Base-by-base conservation (phyloP, 2,113 vertebrate genomes). In the Semnornis frantzii region DNA sequence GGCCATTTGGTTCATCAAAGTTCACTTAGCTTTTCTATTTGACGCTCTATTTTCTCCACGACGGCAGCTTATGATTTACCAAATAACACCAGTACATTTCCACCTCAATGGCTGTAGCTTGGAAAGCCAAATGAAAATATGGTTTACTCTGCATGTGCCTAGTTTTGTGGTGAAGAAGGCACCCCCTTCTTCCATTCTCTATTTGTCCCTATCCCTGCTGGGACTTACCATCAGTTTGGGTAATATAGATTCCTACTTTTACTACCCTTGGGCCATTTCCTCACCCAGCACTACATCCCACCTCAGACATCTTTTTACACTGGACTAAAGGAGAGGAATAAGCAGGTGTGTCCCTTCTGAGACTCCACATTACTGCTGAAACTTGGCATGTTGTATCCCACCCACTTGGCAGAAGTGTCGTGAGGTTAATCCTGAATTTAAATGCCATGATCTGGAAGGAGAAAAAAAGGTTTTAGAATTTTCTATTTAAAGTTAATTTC, bases 11-110 rank as follows among this genome's bases (percentile, higher is more conserved):
- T 92, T 90, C 94, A 91, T 94, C 82, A 66, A 58, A 96, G 87
- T 94, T 95, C 92, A 88, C 93, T 90, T 62, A 82, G 85, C 44
- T 94, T 95, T 95, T 86, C 94, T 88, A 92, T 96, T 94, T 90
- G 93, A 97, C 0, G 39, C 93, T 94, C 90, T 94, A 72, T 91
- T 96, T 96, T 92, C 73, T 72, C 55, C 66, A 92, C 69, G 87
- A 88, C 77, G 34, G 72, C n/a, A 66, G 19, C 27, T 81, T 79
- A 78, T 52, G 19, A 92, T 96, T 88, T 93, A 95, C 85, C 0
- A 0, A 62, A 15, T 65, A 91, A 86, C 44, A 68, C 46, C 59
- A 28, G 50, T 58, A 30, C 74, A 16, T 78, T 90, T 91, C 82
- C 90, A 74, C 31, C 42, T 85, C 14, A 0, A 66, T 31, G n/a